Evolutionary conservation across 1,140 invertebrate species (phyloP), one percentile per base, ranked within the genome.

Genomic region (Sminthurinus signatus): DNA sequence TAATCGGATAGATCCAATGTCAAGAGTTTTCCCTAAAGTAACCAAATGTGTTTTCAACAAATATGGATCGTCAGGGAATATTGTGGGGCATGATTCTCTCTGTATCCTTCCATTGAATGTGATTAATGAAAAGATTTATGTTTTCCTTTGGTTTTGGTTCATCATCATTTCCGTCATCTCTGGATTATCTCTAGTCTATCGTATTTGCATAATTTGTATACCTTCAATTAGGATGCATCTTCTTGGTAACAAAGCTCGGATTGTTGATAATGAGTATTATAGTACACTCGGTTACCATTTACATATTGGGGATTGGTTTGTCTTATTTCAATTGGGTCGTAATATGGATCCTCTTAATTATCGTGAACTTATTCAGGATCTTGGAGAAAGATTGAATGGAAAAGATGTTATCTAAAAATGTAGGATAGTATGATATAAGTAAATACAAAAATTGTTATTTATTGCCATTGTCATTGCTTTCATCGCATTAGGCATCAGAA

Each of bases 291-390:
- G 88, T 1, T 82, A 85, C 62, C 86, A 87, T 72, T 89, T 88
- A 75, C 86, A 91, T 75, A 89, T 94, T 69, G 91, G 91, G 1
- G 92, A 95, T 76, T 95, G 92, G 92, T 94, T 94, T 75, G 82
- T 95, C 59, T 81, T 95, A 1, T 92, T 93, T 76, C 88, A 93
- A 75, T 80, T 95, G 32, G 88, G 89, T 43, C 92, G 93, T 80
- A 94, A 94, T 76, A 91, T 94, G 75, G 90, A 95, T 75, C 88
- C 90, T 19, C 77, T 93, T 12, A 87, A 93, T 71, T 95, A 88
- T 77, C 88, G 90, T 72, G 88, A 93, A 73, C 80, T 95, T 48
- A 85, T 95, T 70, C 75, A 80, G 23, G 91, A 93, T 72, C 78
- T 93, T 46, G 84, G 87, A 12, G 82, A 83, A 64, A 88, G 87